Evolutionary conservation across 2,113 vertebrate species (phyloP), one percentile per base, ranked within the genome.

Genomic region (Caranx ignobilis): DNA sequence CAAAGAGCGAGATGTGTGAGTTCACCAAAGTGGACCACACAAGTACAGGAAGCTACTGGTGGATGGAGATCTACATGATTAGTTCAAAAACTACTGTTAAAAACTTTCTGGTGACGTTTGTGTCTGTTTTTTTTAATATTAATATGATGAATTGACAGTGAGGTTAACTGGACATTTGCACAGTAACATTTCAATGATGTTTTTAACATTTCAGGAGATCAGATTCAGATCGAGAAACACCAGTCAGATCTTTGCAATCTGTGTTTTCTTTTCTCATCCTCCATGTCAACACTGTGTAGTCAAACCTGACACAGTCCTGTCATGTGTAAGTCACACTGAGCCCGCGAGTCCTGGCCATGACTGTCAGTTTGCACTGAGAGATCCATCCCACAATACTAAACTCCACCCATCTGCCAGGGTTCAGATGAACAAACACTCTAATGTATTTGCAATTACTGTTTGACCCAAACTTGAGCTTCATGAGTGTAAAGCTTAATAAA

Each of bases 381-480:
- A 70, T 26, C 60, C 66, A 54, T 48, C 31, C 21, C 15, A 1
- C n/a, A 41, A 34, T 35, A 39, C 26, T 34, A 66, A 62, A 66
- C 62, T 57, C 15, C 64, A 56, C 45, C 64, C 63, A 63, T 74
- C 67, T 65, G 48, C 34, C 63, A 54, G 31, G 47, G 39, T 62
- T 59, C 34, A 65, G 26, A 26, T 1, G 26, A 62, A 61, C 34
- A 61, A 64, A 79, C 41, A 45, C 3, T 10, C 2, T 4, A 6
- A 72, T 26, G 74, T 21, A 78, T 90, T 89, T 85, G 70, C 70
- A 2, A 12, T 31, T 81, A 79, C 80, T 77, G 35, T 87, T 75
- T 69, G 71, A 84, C 34, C 79, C 76, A 77, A 70, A 52, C 37
- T 37, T 52, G 45, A 45, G 57, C 32, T 72, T 52, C 37, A 32